Percentiles rank a stretch among this genome's conserved stretches.
These are phyloP conservation scores for Sarcophaga variegata DNA, from an alignment of 2,888 invertebrate species.

Conservation along the genomic window DNA sequence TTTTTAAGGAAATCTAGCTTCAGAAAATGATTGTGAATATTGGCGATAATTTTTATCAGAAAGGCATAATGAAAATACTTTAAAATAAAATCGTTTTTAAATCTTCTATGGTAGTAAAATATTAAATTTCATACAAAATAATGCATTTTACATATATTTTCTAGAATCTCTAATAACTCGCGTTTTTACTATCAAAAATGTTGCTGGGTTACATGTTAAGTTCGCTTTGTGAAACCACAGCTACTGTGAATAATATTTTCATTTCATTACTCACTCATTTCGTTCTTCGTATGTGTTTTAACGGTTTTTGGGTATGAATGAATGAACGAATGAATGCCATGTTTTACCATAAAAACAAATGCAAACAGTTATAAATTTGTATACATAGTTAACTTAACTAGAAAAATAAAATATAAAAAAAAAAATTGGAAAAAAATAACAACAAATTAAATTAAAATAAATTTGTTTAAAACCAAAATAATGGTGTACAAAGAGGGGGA, in stretches of 20 bases:
- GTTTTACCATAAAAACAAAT: slow-evolving; percentile 61
- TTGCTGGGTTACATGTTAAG: slow-evolving; percentile 19
- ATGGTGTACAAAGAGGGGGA: not conserved
- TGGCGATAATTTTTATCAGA: too few species aligned
- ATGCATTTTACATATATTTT: too few species aligned
- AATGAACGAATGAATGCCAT: slow-evolving; percentile 36
- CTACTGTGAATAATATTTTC: not conserved
- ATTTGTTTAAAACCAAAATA: slow-evolving; percentile 32
- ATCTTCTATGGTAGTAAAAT: too few species aligned
- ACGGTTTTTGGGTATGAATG: slow-evolving; percentile 25
- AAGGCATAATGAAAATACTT: too few species aligned
- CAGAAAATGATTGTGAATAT: too few species aligned
- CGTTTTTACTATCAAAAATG: not conserved
- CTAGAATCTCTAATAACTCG: too few species aligned
- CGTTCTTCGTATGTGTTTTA: not conserved
- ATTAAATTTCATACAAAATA: too few species aligned
- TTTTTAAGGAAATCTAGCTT: too few species aligned
- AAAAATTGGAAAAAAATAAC: not conserved
- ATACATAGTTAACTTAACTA: slow-evolving; percentile 10
- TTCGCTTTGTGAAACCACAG: not conserved
- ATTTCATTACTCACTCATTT: not conserved
- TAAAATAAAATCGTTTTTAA: too few species aligned
- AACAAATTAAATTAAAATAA: not conserved
- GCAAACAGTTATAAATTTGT: slow-evolving; percentile 59
- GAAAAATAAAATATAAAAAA: slow-evolving; percentile 30